Evolutionary conservation across 2,113 vertebrate species (phyloP), one percentile per base, ranked within the genome.

Genomic region (Echinops telfairi): DNA sequence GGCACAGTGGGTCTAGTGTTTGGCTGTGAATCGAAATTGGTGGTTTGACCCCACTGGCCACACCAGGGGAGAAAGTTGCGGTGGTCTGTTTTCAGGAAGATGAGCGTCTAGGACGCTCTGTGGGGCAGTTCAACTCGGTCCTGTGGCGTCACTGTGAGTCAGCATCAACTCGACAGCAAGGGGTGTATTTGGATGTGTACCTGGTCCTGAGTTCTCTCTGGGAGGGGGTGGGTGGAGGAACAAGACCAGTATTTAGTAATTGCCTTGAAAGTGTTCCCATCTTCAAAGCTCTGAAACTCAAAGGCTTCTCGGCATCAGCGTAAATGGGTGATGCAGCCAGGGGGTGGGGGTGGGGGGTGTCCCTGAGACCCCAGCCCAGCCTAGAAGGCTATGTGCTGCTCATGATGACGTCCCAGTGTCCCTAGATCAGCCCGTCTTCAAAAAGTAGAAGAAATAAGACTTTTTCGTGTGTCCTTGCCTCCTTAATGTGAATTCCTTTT

Each of bases 261-360:
- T 70, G 16, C 11, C 31, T 58, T n/a, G n/a, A 57, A 40, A 15
- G n/a, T 16, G 31, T 20, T 17, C 38, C 36, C 29, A 10, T 76
- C 47, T 68, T 11, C 16, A 47, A 62, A 60, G 15, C 73, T 31
- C 33, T 70, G 43, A 25, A 43, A 53, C 10, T 19, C 57, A 43
- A 62, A 53, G 38, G n/a, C 19, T 64, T 36, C 1, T 16, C 16
- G 83, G 22, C 62, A 17, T 8, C 33, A n/a, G 6, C 12, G 15
- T 11, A 9, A 33, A 4, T 8, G 23, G 23, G 2, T 0, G 11
- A 3, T 4, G 3, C 17, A 31, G 16, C 27, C 53, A 19, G 25
- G 23, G 47, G 47, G 47, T 53, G 47, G 10, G 47, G 47, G 12
- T 53, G 43, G 43, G 43, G 43, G 5, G 5, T 53, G 12, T 62